Evolutionary conservation across 2,888 invertebrate genomes (phyloP), one percentile per base, ranked within the genome.

Genomic region (Lysandra coridon): DNA sequence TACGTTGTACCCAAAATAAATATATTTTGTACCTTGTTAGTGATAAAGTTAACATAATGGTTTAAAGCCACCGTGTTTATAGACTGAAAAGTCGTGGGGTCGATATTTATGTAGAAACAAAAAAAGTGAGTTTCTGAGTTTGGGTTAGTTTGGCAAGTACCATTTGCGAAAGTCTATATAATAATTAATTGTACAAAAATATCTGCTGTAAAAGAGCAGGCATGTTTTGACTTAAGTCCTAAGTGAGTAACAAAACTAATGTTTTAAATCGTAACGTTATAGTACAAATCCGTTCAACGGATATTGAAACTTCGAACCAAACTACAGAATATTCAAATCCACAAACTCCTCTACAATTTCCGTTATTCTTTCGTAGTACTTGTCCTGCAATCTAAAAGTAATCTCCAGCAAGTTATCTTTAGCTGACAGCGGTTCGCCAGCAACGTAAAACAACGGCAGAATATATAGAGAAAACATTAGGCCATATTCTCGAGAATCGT

Each of bases 301-400:
- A 10, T 30, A 10, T 12, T 1, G 2, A 30, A 30, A 30, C 30
- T 12, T 30, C n/a, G 7, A 62, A n/a, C 14, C 23, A n/a, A 23
- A 62, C 49, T 57, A 84, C 75, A 84, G 62, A 64, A 83, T 78
- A 2, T 87, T 87, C 80, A 84, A 84, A 5, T 85, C 83, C 40
- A 86, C 82, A 80, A 86, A 88, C 74, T 89, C 89, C 76, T 88
- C 84, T 23, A 88, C 80, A 4, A 85, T 82, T 5, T 84, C 88
- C 14, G 80, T 80, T 37, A 88, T 79, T 23, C 85, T 85, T 0
- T 83, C 82, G 5, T 83, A 84, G 78, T 83, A 86, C 37, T 80
- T 83, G 6, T 84, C 83, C 80, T 87, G 84, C 1, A 86, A 53
- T 7, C 80, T 83, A 2, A 87, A 81, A 0, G 81, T 79, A 1